Percentiles rank a stretch among this genome's conserved stretches.
Evolutionary conservation across 2,888 invertebrate genomes (phyloP).

Genomic region (Elegia similella): DNA sequence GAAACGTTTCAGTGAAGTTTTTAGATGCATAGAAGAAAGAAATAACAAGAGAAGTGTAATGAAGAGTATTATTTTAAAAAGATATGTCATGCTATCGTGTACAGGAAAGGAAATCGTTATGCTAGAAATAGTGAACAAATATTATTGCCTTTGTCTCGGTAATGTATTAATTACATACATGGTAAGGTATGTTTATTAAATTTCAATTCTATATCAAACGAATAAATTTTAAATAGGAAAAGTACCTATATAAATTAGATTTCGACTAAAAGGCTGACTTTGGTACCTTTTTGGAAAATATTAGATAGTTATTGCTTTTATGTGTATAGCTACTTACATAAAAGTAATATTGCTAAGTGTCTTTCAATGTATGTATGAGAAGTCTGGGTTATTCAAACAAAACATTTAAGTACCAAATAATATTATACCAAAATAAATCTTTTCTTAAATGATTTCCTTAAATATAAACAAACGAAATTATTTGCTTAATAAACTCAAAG

Average conservation of each 20-base stretch:
- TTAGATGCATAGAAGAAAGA: not conserved
- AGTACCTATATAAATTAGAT: no score
- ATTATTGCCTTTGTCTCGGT: not conserved
- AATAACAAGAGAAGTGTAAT: not conserved
- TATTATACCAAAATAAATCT: no score
- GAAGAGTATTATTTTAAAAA: not conserved
- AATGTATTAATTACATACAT: not conserved
- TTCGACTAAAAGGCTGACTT: no score
- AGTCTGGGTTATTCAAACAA: no score
- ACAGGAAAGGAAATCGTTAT: not conserved
- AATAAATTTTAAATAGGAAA: not conserved
- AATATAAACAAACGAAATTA: not conserved
- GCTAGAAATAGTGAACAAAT: not conserved
- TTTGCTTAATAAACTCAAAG: slow-evolving; percentile 3
- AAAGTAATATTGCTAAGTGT: no score
- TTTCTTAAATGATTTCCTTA: not conserved
- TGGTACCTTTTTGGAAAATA: no score
- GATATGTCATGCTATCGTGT: not conserved
- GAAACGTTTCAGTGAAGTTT: not conserved
- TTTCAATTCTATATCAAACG: no score
- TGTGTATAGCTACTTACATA: no score
- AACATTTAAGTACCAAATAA: no score
- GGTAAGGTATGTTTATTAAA: not conserved
- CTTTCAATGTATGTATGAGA: no score
- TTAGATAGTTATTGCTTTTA: no score